Conservation (phyloP, 1,140 invertebrate species). For the Cataglyphis hispanica region DNA sequence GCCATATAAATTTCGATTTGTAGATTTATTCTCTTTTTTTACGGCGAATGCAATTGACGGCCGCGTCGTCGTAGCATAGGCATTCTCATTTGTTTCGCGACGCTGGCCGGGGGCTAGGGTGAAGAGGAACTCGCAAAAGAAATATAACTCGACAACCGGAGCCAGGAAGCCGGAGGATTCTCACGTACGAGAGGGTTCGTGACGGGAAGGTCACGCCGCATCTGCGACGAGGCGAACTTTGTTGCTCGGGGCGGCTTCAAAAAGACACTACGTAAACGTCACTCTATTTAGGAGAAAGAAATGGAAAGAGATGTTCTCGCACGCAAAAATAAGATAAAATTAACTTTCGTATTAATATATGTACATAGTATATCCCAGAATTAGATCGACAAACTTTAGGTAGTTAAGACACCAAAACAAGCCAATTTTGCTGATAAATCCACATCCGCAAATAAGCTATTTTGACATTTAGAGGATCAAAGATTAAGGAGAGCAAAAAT, state of each 20-base stretch:
- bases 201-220: conserved; percentile 32
- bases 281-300: not conserved
- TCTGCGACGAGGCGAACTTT: conserved; percentile 26
- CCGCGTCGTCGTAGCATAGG: conserved; percentile 9
- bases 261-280: conserved; percentile 18
- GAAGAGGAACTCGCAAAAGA: conserved; percentile 31
- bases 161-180: conserved; percentile 36
- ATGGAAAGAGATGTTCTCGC: not conserved
- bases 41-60: conserved; percentile 32
- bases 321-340: not conserved
- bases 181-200: conserved; percentile 21
- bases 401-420: no score
- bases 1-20: conserved; percentile 42
- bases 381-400: no score
- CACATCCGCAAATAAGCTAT: no score
- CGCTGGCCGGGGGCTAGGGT: not conserved
- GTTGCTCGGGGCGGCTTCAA: not conserved
- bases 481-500: no score
- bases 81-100: conserved; percentile 31
- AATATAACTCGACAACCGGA: conserved; percentile 26
- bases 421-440: no score
- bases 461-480: no score
- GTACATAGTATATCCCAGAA: no score
- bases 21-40: conserved; percentile 46
- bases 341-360: not conserved